Percentiles rank a stretch among this genome's conserved stretches.
Evolutionary conservation across 2,113 vertebrate species (phyloP).

Genomic region (Smithornis capensis): DNA sequence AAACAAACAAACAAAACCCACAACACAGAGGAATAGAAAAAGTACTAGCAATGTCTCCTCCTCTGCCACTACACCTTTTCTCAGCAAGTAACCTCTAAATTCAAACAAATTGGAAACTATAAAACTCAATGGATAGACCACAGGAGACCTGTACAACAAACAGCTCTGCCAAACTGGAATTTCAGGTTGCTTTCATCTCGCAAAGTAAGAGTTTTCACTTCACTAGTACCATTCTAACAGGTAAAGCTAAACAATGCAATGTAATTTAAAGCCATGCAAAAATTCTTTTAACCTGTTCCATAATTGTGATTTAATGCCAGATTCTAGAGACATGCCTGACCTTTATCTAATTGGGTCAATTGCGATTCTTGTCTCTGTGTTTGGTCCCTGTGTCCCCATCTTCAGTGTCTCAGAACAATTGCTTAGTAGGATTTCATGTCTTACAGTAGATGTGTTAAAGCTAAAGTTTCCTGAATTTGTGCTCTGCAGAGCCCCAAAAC

Average conservation of each 20-base stretch:
- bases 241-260: background rate
- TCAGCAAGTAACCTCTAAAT: background rate
- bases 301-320: background rate
- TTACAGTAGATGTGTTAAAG: background rate
- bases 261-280: background rate
- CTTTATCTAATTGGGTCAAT: background rate
- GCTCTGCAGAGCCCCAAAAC: background rate
- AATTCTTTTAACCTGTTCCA: background rate
- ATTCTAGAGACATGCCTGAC: background rate
- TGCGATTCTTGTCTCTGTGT: background rate
- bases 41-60: background rate
- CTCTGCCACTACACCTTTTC: background rate
- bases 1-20: background rate
- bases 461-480: background rate
- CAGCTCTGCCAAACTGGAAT: conserved; percentile 48
- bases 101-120: background rate
- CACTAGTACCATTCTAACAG: background rate
- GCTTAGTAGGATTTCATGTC: background rate
- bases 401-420: background rate
- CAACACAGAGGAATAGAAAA: background rate
- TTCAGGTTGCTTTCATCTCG: conserved; percentile 40
- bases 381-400: background rate
- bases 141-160: background rate
- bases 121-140: background rate
- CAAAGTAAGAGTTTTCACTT: conserved; percentile 7